Evolutionary conservation across 2,113 vertebrate species (phyloP), one percentile per base, ranked within the genome.

Genomic region (Oreochromis aureus): DNA sequence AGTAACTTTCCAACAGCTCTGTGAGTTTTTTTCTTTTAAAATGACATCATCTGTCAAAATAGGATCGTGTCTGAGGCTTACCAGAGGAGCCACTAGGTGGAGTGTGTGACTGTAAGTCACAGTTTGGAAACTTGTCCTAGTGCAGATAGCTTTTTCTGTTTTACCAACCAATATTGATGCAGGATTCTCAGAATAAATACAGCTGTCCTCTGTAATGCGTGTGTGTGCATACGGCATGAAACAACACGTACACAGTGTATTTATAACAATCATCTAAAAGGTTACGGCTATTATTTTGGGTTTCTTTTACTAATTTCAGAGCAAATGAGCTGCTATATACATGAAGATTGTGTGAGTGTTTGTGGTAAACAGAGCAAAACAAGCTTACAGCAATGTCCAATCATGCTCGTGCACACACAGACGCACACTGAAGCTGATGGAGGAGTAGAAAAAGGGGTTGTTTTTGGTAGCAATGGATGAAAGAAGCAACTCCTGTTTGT

Each of bases 21-120:
- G 79, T 32, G 66, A 80, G 58, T 66, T 2, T 92, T 81, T 78
- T 66, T 91, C 79, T 78, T 89, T 91, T 90, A 63, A 61, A 69
- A 93, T 93, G 88, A 92, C 95, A 90, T 95, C 92, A 95, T 93
- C 89, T 13, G 22, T 79, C 55, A 63, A 73, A 46, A 69, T 6
- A 13, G 7, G 56, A 79, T 24, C 1, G 4, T 61, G 73, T 83
- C 19, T 48, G 18, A 71, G 81, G 58, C 63, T 89, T 84, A 58
- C 63, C 36, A 24, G 10, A 53, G 54, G 51, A 79, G 44, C 94
- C 94, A 91, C 90, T 92, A 96, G 94, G 84, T 82, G 92, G 92
- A 89, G 93, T 69, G 39, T 66, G 80, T 46, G 81, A 76, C 89
- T 83, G 79, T 36, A 34, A 54, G 79, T 54, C 69, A 78, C 46